phyloP scores from a whole-genome alignment of 2,797 vertebrate genomes.

The Vespertilio murinus region DNA sequence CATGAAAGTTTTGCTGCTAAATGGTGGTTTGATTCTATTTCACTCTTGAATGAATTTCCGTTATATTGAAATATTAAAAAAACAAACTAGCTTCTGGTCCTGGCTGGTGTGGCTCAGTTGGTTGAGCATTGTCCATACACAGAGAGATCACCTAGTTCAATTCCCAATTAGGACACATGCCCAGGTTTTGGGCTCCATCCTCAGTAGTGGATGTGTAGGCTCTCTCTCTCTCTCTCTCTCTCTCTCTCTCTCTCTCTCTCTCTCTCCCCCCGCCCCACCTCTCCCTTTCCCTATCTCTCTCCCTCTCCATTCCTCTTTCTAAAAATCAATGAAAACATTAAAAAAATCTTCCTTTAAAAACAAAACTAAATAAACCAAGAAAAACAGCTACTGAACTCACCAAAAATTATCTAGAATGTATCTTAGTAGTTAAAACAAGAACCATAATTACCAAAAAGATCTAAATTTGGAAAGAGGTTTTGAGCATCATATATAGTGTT shows the following conservation, averaged over 20 bases:
- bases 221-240: not conserved
- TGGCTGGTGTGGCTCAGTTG: not conserved
- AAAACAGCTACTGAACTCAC: not conserved
- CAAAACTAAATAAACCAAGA: not conserved
- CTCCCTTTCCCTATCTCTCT: not conserved
- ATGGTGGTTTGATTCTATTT: not conserved
- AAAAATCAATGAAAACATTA: not conserved
- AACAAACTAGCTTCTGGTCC: not conserved
- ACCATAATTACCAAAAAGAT: not conserved
- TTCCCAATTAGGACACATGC: not conserved
- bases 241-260: not conserved
- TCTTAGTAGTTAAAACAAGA: constrained; percentile 27
- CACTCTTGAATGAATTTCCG: not conserved
- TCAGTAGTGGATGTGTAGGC: not conserved
- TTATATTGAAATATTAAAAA: constrained; percentile 22
- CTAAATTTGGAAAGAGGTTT: constrained; percentile 3
- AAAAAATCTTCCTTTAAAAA: not conserved
- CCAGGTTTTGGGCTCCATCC: not conserved
- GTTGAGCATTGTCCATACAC: not conserved
- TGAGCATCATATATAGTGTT: not conserved
- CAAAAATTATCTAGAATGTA: not conserved
- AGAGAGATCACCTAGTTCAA: not conserved
- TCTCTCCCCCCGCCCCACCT: not conserved
- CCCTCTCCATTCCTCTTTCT: not conserved
- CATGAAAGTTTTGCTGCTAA: not conserved